These are phyloP conservation scores for Propithecus deckenii DNA, from an alignment of 2,797 vertebrate genomes.

Conservation along the genomic window DNA sequence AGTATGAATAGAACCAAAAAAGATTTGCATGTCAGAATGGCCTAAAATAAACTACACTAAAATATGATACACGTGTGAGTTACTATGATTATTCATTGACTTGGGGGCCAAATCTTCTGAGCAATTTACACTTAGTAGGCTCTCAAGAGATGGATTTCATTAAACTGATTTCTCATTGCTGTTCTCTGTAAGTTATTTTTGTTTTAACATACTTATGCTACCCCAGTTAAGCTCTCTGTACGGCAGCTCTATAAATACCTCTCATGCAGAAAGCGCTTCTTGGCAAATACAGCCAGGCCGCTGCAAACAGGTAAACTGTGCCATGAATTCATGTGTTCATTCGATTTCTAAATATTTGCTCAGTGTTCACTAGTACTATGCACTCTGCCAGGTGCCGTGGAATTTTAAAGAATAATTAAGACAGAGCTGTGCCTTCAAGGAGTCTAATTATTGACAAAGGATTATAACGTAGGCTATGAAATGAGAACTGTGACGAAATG, in stretches of 20 bases:
- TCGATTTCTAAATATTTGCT: conserved; percentile 17
- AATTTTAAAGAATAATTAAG: conserved; percentile 30
- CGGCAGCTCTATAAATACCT: neutral
- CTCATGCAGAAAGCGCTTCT: neutral
- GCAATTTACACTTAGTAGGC: neutral
- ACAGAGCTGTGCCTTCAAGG: neutral
- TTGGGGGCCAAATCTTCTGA: neutral
- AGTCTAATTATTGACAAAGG: neutral
- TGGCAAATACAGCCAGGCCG: neutral
- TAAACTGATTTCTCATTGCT: neutral
- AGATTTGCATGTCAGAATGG: neutral
- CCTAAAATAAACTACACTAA: neutral
- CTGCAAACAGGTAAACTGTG: neutral
- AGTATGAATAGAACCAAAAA: neutral
- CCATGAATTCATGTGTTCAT: neutral
- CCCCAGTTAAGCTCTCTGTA: neutral
- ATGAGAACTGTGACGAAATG: neutral
- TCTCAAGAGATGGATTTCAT: neutral
- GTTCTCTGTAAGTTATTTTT: neutral
- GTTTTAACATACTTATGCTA: neutral
- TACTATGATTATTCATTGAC: neutral
- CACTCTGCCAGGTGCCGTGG: neutral
- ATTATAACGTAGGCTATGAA: neutral
- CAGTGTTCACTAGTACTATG: neutral
- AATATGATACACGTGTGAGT: rapidly evolving